Evolutionary conservation across 1,140 invertebrate genomes (phyloP).

Genomic region (Calycopis cecrops): DNA sequence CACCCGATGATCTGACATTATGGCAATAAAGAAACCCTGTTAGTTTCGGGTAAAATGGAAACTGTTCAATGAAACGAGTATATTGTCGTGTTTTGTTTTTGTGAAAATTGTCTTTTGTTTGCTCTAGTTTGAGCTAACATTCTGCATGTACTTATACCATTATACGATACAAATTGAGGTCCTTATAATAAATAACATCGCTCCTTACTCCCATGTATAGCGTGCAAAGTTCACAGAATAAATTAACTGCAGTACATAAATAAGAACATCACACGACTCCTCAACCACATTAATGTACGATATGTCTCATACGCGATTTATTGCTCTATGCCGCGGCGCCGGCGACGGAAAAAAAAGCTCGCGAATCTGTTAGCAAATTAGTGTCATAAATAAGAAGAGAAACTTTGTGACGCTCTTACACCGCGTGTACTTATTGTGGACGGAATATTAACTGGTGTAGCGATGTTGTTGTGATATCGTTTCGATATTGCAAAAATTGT

Average conservation of each 20-base stretch:
- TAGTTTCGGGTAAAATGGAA: no score
- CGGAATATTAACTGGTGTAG: neutral
- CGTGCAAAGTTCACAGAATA: neutral
- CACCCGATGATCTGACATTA: no score
- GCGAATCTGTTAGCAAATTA: constrained; percentile 36
- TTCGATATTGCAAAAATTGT: neutral
- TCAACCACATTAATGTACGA: neutral
- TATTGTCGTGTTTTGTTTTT: no score
- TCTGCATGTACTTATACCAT: no score
- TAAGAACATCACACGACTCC: neutral
- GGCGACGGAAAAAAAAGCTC: constrained; percentile 20
- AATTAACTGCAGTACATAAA: neutral
- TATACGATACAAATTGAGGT: no score
- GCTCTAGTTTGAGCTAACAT: no score
- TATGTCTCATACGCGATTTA: constrained; percentile 9
- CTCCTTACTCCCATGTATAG: neutral
- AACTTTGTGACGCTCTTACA: constrained; percentile 40
- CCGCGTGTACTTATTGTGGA: constrained; percentile 34
- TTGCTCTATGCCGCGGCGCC: neutral
- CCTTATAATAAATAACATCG: no score
- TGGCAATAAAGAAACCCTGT: no score
- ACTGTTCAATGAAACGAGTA: no score
- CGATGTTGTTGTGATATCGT: neutral
- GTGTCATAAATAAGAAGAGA: constrained; percentile 45
- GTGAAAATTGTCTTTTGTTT: no score